Evolutionary conservation across 2,797 vertebrate species (phyloP), one percentile per base, ranked within the genome.

Genomic region (Peromyscus nudipes): DNA sequence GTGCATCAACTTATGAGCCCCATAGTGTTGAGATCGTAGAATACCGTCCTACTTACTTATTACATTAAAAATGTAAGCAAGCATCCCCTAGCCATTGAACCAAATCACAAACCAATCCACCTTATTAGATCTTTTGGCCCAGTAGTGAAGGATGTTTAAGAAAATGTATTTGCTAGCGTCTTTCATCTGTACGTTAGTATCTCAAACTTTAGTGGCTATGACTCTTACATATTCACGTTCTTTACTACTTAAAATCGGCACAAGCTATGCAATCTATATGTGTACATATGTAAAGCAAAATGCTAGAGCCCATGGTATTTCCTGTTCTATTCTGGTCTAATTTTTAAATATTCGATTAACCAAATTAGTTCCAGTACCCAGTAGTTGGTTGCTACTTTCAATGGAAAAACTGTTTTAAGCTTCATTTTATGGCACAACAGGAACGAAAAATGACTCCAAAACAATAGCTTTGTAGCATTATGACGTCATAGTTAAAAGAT

Each of bases 341-440:
- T 92, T 86, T 93, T 92, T 19, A 40, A 95, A 76, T 88, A 76
- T 65, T 84, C 1, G 21, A 65, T 71, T 93, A n/a, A 64, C 43
- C 69, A 92, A 79, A 69, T 83, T 89, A 94, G 91, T 91, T 81
- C 57, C 1, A 52, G 77, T 89, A 80, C 12, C 14, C 55, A 34
- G 17, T 13, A 31, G 10, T 27, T 64, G 27, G 25, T 73, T 87
- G n/a, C 52, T 62, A 55, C 43, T 17, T 88, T 73, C 49, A 94
- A 40, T 55, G 62, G 13, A 75, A 93, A 46, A 93, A 90, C 2
- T 27, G 6, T 27, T 65, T 89, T 85, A 69, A 85, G 34, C 23
- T 91, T 69, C 25, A 93, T 57, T 90, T 75, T 92, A 82, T 76
- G 19, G 43, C 64, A 71, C 34, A 69, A 62, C 2, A 52, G 76